phyloP scores from a whole-genome alignment of 2,888 invertebrate species.

The Xiphydria camelus region DNA sequence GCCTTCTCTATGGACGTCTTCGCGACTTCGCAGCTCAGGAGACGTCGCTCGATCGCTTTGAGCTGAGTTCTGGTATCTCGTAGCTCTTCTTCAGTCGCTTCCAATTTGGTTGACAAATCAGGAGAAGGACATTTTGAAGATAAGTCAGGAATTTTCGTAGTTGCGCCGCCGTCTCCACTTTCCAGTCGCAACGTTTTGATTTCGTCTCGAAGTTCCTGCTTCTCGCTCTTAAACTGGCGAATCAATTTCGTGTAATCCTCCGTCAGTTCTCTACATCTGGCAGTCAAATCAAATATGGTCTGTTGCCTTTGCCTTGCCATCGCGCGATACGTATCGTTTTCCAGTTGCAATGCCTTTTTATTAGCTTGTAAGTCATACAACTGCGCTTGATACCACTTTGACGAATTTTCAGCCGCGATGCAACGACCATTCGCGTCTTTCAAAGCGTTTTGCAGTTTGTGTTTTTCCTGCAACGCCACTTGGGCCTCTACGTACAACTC shows the following conservation, averaged over 20 bases:
- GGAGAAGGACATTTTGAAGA: slow-evolving; percentile 1
- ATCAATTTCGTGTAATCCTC: slow-evolving; percentile 29
- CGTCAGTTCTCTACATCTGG: slow-evolving; percentile 36
- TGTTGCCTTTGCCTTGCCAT: slow-evolving; percentile 39
- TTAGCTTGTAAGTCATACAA: slow-evolving; percentile 38
- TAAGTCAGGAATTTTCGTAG: background rate
- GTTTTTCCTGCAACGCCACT: slow-evolving; percentile 34
- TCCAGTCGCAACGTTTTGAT: background rate
- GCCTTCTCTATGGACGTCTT: slow-evolving; percentile 31
- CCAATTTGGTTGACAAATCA: slow-evolving; percentile 27
- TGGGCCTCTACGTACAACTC: slow-evolving; percentile 44
- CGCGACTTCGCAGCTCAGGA: slow-evolving; percentile 30
- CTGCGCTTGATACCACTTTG: slow-evolving; percentile 44
- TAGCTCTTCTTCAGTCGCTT: slow-evolving; percentile 30
- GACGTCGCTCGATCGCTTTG: slow-evolving; percentile 28
- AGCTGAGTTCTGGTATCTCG: slow-evolving; percentile 14
- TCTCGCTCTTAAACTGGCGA: slow-evolving; percentile 33
- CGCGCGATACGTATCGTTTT: slow-evolving; percentile 39
- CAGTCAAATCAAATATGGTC: slow-evolving; percentile 28
- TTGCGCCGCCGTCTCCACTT: no score
- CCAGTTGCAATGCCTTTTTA: slow-evolving; percentile 37
- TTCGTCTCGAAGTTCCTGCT: slow-evolving; percentile 25
- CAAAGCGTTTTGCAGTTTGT: slow-evolving; percentile 34
- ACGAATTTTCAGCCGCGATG: slow-evolving; percentile 32
- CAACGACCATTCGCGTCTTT: slow-evolving; percentile 35